Base-by-base conservation (phyloP, 2,797 vertebrate genomes). In the Enteromius mattozi region DNA sequence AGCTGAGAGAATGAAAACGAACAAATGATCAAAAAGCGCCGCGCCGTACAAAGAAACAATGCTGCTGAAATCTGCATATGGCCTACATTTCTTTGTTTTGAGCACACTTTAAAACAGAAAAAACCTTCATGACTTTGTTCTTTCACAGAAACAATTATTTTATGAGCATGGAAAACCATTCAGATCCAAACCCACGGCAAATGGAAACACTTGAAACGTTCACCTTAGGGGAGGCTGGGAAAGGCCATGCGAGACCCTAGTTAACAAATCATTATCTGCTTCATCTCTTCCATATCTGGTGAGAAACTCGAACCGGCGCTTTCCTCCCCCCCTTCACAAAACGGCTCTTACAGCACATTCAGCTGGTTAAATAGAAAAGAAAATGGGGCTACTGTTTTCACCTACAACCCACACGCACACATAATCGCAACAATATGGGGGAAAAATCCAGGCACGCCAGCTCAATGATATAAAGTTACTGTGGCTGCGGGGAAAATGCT, bases 371-470 rank as follows among this genome's bases (percentile, higher is more conserved):
- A 90, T 72, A 83, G n/a, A 35, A 66, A 49, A 79, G 61, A 81
- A 83, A 89, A 87, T 72, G 59, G 84, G 88, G 82, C 74, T 71
- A 63, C 87, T 90, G 88, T 93, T 93, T 93, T 91, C 85, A 87
- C 92, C 89, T 90, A 91, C 92, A 92, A 92, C 90, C 91, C 88
- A 90, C 75, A 70, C 71, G 93, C 92, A 92, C 91, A 88, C 88
- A 86, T 93, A 95, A 95, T 95, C 92, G 92, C 91, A 94, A 93
- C 92, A 94, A 93, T 90, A 94, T 94, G 95, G 92, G 40, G 21
- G 47, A 30, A 80, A 82, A 88, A 78, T 77, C 56, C 42, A 78
- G 65, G 14, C 49, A 61, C 21, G 76, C 78, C 71, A 24, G 85
- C 68, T 69, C 85, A 74, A 56, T 56, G 27, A 77, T 86, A 78